phyloP scores from a whole-genome alignment of 2,113 vertebrate genomes.

The Phasianus colchicus region DNA sequence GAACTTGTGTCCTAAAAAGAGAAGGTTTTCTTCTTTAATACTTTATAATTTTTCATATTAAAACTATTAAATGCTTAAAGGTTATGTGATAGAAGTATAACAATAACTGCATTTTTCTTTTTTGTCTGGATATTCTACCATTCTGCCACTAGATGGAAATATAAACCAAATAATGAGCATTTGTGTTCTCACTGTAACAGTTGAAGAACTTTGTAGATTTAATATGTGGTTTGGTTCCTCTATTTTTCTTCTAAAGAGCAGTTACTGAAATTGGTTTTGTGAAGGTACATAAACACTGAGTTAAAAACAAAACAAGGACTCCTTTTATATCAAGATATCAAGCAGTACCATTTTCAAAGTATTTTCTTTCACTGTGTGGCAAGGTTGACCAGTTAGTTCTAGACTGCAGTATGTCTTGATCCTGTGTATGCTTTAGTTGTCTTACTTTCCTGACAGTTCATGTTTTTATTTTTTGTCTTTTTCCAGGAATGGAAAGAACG shows the following conservation, averaged over 20 bases:
- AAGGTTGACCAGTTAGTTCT: background rate
- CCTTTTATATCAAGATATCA: background rate
- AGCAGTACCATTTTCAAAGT: background rate
- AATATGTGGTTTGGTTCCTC: background rate
- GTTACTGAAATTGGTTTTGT: rapidly evolving
- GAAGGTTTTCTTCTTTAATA: background rate
- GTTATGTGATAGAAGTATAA: background rate
- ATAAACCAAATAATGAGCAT: background rate
- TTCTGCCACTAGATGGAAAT: slow-evolving; percentile 50
- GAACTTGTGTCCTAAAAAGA: background rate
- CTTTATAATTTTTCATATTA: background rate
- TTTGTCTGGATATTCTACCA: background rate
- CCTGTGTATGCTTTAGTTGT: background rate
- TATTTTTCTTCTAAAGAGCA: background rate
- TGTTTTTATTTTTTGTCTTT: background rate
- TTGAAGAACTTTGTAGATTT: background rate
- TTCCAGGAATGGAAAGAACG: slow-evolving; percentile 90
- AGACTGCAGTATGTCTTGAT: background rate
- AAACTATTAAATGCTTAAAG: background rate
- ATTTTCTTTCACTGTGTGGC: background rate
- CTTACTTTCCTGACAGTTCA: background rate
- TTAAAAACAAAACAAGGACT: background rate
- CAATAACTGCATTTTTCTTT: background rate
- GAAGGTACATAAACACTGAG: background rate
- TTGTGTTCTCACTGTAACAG: rapidly evolving